A percentile compares a stretch with the other conserved stretches of the same genome.
phyloP scores from a whole-genome alignment of 2,888 invertebrate species.

The Crocallis elinguaria region DNA sequence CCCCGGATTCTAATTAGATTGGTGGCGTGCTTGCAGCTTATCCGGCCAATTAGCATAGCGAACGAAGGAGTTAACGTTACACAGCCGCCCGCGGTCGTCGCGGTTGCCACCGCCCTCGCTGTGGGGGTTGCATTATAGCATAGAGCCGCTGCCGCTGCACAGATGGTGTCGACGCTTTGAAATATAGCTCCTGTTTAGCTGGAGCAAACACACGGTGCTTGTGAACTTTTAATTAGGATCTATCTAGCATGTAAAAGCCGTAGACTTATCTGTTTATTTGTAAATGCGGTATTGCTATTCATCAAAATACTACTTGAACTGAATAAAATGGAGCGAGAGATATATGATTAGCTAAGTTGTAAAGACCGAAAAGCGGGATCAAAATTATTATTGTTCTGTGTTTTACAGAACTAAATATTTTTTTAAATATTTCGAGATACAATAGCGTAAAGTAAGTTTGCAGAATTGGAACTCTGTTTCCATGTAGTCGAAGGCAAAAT shows the following conservation, averaged over 20 bases:
- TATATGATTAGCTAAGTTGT: no score
- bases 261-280: not conserved
- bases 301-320: no score
- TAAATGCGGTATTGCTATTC: no score
- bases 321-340: no score
- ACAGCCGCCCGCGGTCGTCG: conserved; percentile 42
- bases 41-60: conserved; percentile 70
- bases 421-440: no score
- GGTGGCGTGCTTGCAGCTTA: conserved; percentile 59
- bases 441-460: no score
- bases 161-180: conserved; percentile 44
- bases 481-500: no score
- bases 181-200: conserved; percentile 29
- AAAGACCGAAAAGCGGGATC: no score
- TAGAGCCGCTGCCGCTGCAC: conserved; percentile 39
- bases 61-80: conserved; percentile 58
- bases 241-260: conserved; percentile 8
- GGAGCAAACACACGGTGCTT: conserved; percentile 5
- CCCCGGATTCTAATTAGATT: conserved; percentile 55
- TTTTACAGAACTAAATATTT: no score
- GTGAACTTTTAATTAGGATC: conserved; percentile 19
- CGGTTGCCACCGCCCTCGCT: conserved; percentile 58
- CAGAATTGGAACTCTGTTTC: no score
- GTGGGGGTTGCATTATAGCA: conserved; percentile 56
- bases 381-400: no score